phyloP scores from a whole-genome alignment of 2,888 invertebrate genomes.

The Aplocera efformata region DNA sequence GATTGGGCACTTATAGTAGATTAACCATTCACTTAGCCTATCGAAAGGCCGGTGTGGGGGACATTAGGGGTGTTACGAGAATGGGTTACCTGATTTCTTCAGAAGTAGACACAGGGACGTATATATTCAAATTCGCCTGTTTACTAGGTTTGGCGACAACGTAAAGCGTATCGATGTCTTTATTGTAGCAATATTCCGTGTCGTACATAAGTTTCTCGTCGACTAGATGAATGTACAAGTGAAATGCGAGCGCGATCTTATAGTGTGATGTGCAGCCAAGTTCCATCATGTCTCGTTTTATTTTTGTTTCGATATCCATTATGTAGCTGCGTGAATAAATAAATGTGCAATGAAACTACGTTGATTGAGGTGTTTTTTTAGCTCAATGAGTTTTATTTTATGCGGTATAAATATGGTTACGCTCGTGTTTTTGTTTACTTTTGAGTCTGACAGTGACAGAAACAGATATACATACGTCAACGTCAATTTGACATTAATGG shows the following conservation, averaged over 20 bases:
- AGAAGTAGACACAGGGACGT: slow-evolving; percentile 54
- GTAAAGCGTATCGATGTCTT: slow-evolving; percentile 64
- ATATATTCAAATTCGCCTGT: slow-evolving; percentile 64
- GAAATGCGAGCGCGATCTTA: slow-evolving; percentile 64
- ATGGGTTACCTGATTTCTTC: slow-evolving; percentile 11
- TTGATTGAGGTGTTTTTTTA: too few species aligned
- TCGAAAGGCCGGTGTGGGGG: too few species aligned
- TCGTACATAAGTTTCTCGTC: slow-evolving; percentile 75
- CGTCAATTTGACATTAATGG: too few species aligned
- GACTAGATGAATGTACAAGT: slow-evolving; percentile 65
- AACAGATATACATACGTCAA: too few species aligned
- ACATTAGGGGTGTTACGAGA: too few species aligned
- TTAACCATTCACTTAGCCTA: too few species aligned
- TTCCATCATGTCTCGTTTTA: slow-evolving; percentile 66
- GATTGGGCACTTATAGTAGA: too few species aligned
- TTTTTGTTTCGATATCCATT: slow-evolving; percentile 68
- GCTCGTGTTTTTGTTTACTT: too few species aligned
- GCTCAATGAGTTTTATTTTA: too few species aligned
- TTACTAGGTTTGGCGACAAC: slow-evolving; percentile 64
- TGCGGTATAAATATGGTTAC: too few species aligned
- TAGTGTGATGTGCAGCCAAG: slow-evolving; percentile 63
- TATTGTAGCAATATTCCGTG: slow-evolving; percentile 70
- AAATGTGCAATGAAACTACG: neutral
- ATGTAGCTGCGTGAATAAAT: neutral
- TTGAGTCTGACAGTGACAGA: too few species aligned